Evolutionary conservation across 1,140 invertebrate genomes (phyloP).

Genomic region (Apis laboriosa): DNA sequence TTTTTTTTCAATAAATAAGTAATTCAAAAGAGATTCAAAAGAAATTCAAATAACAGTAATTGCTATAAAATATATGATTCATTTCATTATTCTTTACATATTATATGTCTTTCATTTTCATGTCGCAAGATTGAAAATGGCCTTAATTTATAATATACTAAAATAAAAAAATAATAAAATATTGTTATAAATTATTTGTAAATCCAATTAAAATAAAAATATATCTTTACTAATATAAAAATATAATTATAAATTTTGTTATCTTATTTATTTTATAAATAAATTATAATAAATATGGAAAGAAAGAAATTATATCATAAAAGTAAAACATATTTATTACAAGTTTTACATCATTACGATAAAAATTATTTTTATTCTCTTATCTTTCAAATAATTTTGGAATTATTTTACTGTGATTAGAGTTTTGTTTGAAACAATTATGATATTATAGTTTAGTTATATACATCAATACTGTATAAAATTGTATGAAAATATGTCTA

Average conservation of each 20-base stretch:
- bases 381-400: neutral
- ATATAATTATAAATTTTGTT: neutral
- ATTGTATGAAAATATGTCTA: neutral
- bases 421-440: slow-evolving; percentile 1
- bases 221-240: neutral
- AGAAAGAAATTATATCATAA: slow-evolving; percentile 11
- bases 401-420: neutral
- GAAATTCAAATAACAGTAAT: neutral
- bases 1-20: neutral
- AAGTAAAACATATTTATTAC: neutral
- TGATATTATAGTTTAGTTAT: slow-evolving; percentile 15
- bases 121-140: slow-evolving; percentile 16
- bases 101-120: neutral
- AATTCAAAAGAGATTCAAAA: too few species aligned
- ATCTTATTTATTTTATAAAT: neutral
- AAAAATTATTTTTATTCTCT: slow-evolving; percentile 18
- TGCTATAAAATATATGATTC: neutral
- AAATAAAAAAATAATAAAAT: neutral
- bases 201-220: neutral
- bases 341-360: slow-evolving; percentile 3
- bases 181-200: neutral
- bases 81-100: neutral
- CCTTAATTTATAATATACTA: neutral
- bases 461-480: neutral
- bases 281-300: neutral